phyloP scores from a whole-genome alignment of 2,888 invertebrate genomes.

The Allacma fusca region DNA sequence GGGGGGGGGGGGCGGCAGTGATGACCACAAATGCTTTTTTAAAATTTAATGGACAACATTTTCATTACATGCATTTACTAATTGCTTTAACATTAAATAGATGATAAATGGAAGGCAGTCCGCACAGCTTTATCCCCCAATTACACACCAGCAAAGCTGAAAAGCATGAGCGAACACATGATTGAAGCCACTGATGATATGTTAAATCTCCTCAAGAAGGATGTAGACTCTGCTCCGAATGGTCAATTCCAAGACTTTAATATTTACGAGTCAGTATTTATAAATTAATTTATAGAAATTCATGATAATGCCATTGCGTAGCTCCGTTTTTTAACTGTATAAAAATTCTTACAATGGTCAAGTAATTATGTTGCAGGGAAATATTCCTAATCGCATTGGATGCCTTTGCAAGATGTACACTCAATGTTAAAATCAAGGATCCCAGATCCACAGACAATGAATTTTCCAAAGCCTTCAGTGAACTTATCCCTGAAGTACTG shows the following conservation, averaged over 20 bases:
- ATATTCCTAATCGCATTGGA: background rate
- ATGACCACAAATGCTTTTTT: too few relatives aligned
- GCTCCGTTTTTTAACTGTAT: too few relatives aligned
- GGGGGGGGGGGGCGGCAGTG: too few relatives aligned
- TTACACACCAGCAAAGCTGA: constrained; percentile 46
- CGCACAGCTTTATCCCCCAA: constrained; percentile 45
- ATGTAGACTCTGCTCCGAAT: background rate
- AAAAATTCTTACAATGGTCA: too few relatives aligned
- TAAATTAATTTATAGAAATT: too few relatives aligned
- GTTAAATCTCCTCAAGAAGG: constrained; percentile 30
- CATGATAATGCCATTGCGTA: too few relatives aligned
- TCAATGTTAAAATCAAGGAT: constrained; percentile 40
- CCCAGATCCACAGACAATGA: constrained; percentile 54
- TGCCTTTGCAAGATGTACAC: background rate
- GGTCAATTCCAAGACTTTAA: background rate
- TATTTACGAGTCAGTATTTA: background rate
- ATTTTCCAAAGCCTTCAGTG: constrained; percentile 52
- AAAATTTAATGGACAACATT: too few relatives aligned
- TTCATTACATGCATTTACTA: too few relatives aligned
- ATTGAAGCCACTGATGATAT: constrained; percentile 33
- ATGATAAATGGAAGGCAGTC: constrained; percentile 49
- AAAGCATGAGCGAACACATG: constrained; percentile 43
- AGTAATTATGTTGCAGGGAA: too few relatives aligned
- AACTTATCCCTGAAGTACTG: constrained; percentile 43
- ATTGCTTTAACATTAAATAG: too few relatives aligned